Base-by-base conservation (phyloP, 2,888 invertebrate species). In the Pammene aurita region DNA sequence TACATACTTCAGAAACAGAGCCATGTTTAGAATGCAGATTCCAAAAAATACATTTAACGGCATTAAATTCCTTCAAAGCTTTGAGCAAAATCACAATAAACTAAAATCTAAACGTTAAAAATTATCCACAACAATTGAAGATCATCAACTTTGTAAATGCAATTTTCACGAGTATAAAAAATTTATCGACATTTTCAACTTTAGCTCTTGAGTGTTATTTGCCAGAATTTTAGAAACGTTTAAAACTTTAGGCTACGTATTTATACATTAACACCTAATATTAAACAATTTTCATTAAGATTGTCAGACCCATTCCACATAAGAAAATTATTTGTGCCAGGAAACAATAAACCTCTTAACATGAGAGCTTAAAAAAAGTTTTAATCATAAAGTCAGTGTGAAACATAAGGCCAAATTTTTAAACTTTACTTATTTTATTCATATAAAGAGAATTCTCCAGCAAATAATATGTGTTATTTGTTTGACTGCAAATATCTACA, bases 91-190 rank as follows among this genome's bases (percentile, higher is more conserved):
- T 81, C 74, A 78, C 76, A 66, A 76, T 74, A 72, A 84, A 83
- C 75, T 74, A 72, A 71, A 73, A 52, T 55, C 54, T 69, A 79
- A 83, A 81, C 67, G 65, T 73, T 77, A 74, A 69, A 78, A 79
- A 71, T 58, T 69, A 74, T 75, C 66, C 67, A 74, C 73, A 76
- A 73, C 74, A 75, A 60, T 73, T 73, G 74, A 76, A 79, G 75
- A 79, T 71, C 66, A 78, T 72, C 68, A 76, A 73, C 75, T 66
- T 72, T 75, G 78, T 75, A 75, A 79, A 81, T 81, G 81, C 80
- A 82, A 65, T 80, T 81, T 81, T 81, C 79, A 81, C 79, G 81
- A 84, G 86, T 86, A 87, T 86, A 88, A 88, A 88, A 87, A 75
- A 76, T 80, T 84, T 87, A 83, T 80, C 77, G 81, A 85, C 83